Evolutionary conservation across 2,888 invertebrate species (phyloP).

Genomic region (Tipula vernalis): DNA sequence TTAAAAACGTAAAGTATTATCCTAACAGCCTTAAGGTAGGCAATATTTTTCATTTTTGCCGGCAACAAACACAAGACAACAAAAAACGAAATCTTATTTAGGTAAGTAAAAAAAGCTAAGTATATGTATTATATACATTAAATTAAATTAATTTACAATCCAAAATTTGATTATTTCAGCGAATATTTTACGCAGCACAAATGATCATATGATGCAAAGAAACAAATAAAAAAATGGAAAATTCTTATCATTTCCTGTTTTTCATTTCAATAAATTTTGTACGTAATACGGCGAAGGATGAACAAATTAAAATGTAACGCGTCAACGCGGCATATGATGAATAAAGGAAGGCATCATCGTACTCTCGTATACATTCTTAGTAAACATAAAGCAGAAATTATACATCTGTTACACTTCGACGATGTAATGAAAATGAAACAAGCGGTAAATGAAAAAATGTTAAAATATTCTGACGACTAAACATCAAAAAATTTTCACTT

Average conservation of each 20-base stretch:
- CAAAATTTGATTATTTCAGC: background rate
- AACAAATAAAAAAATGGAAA: background rate
- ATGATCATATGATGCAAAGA: background rate
- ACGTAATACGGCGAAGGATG: background rate
- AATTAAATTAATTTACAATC: background rate
- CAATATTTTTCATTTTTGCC: background rate
- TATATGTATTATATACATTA: background rate
- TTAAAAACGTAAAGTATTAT: background rate
- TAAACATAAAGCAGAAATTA: background rate
- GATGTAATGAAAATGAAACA: constrained; percentile 4
- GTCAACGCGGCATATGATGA: background rate
- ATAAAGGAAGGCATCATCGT: background rate
- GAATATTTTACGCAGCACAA: background rate
- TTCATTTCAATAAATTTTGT: background rate
- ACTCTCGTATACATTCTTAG: background rate
- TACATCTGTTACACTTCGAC: background rate
- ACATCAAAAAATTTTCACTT: background rate
- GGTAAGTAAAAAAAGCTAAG: background rate
- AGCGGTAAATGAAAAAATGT: background rate
- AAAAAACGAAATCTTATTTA: background rate
- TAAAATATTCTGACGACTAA: background rate
- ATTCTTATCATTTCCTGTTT: background rate
- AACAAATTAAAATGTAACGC: background rate
- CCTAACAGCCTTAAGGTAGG: background rate
- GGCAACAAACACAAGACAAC: background rate